phyloP scores from a whole-genome alignment of 2,888 invertebrate genomes.

The Callyntrura guangdongensis region DNA sequence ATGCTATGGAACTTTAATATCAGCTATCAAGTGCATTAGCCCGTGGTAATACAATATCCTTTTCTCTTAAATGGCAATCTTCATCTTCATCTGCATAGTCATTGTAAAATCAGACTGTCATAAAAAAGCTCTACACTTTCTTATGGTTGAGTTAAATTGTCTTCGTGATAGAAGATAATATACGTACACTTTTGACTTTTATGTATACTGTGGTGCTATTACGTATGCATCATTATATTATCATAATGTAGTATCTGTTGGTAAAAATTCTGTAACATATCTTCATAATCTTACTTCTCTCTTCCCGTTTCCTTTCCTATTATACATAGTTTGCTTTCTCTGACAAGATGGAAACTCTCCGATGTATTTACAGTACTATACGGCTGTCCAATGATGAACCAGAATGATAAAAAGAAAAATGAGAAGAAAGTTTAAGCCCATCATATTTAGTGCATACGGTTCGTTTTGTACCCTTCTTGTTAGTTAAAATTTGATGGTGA shows the following conservation, averaged over 20 bases:
- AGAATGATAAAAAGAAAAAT: background rate
- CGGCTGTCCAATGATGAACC: background rate
- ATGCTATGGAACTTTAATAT: no score
- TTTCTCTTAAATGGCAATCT: constrained; percentile 7
- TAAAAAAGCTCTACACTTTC: constrained; percentile 8
- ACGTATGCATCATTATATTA: constrained; percentile 2
- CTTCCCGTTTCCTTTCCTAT: background rate
- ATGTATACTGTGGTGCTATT: background rate
- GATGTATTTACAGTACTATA: background rate
- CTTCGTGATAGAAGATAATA: background rate
- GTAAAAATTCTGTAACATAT: background rate
- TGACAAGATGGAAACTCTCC: constrained; percentile 24
- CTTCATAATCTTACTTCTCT: background rate
- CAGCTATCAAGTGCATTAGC: no score
- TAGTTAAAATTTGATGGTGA: constrained; percentile 17
- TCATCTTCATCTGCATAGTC: background rate
- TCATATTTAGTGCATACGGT: background rate
- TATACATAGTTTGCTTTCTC: background rate
- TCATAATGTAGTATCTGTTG: constrained; percentile 7
- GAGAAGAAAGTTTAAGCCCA: background rate
- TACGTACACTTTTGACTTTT: no score
- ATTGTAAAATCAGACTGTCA: constrained; percentile 10
- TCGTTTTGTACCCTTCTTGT: background rate
- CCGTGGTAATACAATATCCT: background rate
- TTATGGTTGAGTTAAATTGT: background rate